Conservation (phyloP, 2,888 invertebrate species). For the Diadegma fenestrale region DNA sequence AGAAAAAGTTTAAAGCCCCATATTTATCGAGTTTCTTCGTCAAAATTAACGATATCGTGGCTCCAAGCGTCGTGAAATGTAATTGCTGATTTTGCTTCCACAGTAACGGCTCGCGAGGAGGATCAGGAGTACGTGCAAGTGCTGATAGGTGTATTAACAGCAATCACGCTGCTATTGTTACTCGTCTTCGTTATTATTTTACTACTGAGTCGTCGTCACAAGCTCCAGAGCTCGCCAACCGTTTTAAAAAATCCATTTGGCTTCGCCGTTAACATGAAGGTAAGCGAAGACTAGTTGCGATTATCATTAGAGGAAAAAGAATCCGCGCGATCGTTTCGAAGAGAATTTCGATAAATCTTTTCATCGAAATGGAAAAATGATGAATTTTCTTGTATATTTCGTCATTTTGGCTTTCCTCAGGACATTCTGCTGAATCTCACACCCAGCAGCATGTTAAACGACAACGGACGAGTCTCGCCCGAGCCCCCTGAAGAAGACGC, state of each 20-base stretch:
- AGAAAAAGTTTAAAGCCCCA: background rate
- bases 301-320: background rate
- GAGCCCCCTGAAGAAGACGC: slow-evolving; percentile 78
- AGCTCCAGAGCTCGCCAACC: slow-evolving; percentile 88
- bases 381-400: background rate
- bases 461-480: slow-evolving; percentile 79
- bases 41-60: slow-evolving; percentile 35
- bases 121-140: slow-evolving; percentile 87
- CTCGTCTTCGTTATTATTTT: slow-evolving; percentile 88
- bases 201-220: slow-evolving; percentile 87
- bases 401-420: slow-evolving; percentile 78
- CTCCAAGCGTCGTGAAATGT: slow-evolving; percentile 1
- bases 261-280: slow-evolving; percentile 90
- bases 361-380: background rate
- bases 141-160: slow-evolving; percentile 88
- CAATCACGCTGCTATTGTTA: slow-evolving; percentile 88
- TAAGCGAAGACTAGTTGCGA: slow-evolving; percentile 75
- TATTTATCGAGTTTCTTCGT: background rate
- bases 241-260: slow-evolving; percentile 88
- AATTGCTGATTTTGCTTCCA: slow-evolving; percentile 63
- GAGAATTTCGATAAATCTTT: background rate
- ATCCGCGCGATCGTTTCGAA: background rate
- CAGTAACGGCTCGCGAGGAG: slow-evolving; percentile 87
- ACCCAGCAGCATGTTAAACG: slow-evolving; percentile 84
- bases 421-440: slow-evolving; percentile 87